Evolutionary conservation across 2,888 invertebrate genomes (phyloP).

Genomic region (Sepiola atlantica): DNA sequence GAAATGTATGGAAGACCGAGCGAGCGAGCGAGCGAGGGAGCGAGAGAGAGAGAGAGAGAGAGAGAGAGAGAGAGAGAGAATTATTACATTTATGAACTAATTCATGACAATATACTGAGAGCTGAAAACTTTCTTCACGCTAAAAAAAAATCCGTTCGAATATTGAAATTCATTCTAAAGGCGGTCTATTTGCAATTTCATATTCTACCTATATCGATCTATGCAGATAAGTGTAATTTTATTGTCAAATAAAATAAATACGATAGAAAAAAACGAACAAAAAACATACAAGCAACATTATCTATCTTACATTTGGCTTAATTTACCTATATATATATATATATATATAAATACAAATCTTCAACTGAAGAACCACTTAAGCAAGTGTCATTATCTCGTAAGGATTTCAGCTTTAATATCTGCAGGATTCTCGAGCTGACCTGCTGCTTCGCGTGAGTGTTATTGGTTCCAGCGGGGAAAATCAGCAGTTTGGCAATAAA

Average conservation of each 20-base stretch:
- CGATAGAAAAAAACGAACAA: neutral
- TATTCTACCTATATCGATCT: neutral
- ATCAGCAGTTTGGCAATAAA: neutral
- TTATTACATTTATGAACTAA: neutral
- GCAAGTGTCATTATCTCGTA: neutral
- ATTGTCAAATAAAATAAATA: neutral
- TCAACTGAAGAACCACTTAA: neutral
- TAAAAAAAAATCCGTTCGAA: neutral
- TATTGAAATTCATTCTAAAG: neutral
- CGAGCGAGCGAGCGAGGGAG: too few relatives aligned
- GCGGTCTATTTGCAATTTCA: neutral
- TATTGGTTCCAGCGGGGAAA: neutral
- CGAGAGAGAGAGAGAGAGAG: too few relatives aligned
- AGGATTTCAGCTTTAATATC: constrained; percentile 12
- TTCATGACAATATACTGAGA: neutral
- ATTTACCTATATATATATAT: neutral
- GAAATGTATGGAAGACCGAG: too few relatives aligned
- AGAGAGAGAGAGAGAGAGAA: neutral
- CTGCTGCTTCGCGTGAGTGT: constrained; percentile 2
- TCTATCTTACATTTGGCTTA: neutral
- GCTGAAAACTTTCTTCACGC: neutral
- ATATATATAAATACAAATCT: neutral
- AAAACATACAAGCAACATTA: neutral
- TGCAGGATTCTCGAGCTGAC: neutral
- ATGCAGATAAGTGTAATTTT: neutral